Conservation (phyloP, 1,140 invertebrate species). For the Drosophila eugracilis region DNA sequence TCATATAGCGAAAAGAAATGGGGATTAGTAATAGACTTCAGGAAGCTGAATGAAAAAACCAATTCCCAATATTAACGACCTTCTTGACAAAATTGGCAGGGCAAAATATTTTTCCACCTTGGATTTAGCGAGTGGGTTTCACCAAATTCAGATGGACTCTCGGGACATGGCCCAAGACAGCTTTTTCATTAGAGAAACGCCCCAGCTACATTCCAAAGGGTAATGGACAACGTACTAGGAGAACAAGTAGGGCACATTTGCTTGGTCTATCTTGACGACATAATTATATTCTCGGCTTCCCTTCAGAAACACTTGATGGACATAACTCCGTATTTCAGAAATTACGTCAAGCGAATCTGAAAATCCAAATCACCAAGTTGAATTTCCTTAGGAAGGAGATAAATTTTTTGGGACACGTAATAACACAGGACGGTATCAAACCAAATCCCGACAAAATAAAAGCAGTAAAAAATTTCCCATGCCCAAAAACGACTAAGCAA, state of each 20-base stretch:
- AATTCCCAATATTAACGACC: no score
- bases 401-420: slow-evolving; percentile 1
- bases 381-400: slow-evolving; percentile 4
- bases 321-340: slow-evolving; percentile 10
- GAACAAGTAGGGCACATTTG: slow-evolving; percentile 6
- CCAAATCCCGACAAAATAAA: not conserved
- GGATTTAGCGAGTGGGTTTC: not conserved
- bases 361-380: slow-evolving; percentile 7
- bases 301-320: slow-evolving; percentile 12
- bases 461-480: slow-evolving; percentile 10
- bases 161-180: not conserved
- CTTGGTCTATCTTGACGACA: slow-evolving; percentile 10
- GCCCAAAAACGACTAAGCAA: slow-evolving; percentile 5
- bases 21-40: no score
- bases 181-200: not conserved
- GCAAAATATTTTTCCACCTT: no score
- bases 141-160: not conserved
- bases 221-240: slow-evolving; percentile 14
- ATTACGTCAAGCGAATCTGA: slow-evolving; percentile 6
- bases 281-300: not conserved
- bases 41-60: no score
- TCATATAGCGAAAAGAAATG: no score
- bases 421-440: not conserved
- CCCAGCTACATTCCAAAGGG: slow-evolving; percentile 18
- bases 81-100: no score